A percentile compares a stretch with the other conserved stretches of the same genome.
Evolutionary conservation across 1,140 invertebrate genomes (phyloP).

Genomic region (Parasteatoda tepidariorum): DNA sequence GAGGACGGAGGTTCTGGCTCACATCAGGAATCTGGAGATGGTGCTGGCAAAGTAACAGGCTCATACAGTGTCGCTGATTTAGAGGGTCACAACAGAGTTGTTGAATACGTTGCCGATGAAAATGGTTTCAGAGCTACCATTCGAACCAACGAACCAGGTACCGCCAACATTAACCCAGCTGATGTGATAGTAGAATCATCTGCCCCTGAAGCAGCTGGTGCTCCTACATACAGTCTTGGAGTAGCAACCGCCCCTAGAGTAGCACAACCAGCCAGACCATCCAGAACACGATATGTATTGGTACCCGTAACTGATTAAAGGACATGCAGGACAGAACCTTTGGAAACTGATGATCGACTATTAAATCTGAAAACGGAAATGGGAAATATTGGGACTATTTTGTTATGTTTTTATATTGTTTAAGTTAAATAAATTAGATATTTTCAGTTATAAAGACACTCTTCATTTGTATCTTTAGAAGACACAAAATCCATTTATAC

Average conservation of each 20-base stretch:
- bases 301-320: too few species aligned
- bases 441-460: too few species aligned
- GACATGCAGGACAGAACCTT: too few species aligned
- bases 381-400: too few species aligned
- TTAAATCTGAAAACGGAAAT: too few species aligned
- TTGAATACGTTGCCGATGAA: slow-evolving; percentile 65
- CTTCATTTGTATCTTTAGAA: too few species aligned
- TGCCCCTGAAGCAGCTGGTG: not conserved
- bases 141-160: slow-evolving; percentile 51
- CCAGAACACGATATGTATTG: not conserved
- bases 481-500: too few species aligned
- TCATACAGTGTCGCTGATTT: slow-evolving; percentile 62
- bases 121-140: slow-evolving; percentile 64
- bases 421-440: too few species aligned
- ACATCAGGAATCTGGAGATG: slow-evolving; percentile 39
- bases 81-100: slow-evolving; percentile 62
- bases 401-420: too few species aligned
- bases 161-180: slow-evolving; percentile 39
- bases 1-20: slow-evolving; percentile 19
- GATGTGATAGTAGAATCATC: slow-evolving; percentile 16
- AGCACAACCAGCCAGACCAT: not conserved
- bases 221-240: not conserved
- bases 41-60: slow-evolving; percentile 50
- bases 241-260: not conserved
- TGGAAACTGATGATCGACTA: too few species aligned